phyloP scores from a whole-genome alignment of 2,888 invertebrate species.

The Empis stercorea region DNA sequence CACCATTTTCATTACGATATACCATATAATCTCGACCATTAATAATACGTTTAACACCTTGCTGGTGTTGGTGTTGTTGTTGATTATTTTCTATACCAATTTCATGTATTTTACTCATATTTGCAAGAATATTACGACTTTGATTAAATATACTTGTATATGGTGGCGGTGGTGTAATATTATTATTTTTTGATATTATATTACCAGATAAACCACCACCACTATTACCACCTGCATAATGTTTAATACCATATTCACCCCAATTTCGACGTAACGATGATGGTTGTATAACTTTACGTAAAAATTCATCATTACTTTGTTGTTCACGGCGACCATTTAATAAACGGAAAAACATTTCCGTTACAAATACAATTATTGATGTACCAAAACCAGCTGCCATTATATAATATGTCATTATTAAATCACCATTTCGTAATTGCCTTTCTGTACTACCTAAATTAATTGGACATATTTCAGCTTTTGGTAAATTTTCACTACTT shows the following conservation, averaged over 20 bases:
- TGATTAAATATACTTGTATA: conserved; percentile 42
- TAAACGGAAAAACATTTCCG: conserved; percentile 43
- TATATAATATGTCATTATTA: conserved; percentile 66
- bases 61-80: no score
- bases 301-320: not conserved
- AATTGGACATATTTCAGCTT: conserved; percentile 66
- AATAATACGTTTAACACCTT: conserved; percentile 43
- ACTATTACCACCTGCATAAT: not conserved
- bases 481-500: conserved; percentile 49
- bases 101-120: conserved; percentile 1
- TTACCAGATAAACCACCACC: not conserved
- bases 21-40: conserved; percentile 70
- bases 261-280: not conserved
- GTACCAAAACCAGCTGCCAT: conserved; percentile 56
- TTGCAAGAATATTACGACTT: conserved; percentile 8
- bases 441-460: conserved; percentile 70
- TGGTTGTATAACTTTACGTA: not conserved
- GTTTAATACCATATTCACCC: not conserved
- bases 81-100: conserved; percentile 9
- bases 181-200: conserved; percentile 14
- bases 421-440: conserved; percentile 59
- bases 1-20: conserved; percentile 45
- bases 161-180: conserved; percentile 46
- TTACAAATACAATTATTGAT: conserved; percentile 48
- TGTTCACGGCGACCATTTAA: conserved; percentile 22